Evolutionary conservation across 2,888 invertebrate genomes (phyloP), one percentile per base, ranked within the genome.

Genomic region (Drosophila flavopinicola): DNA sequence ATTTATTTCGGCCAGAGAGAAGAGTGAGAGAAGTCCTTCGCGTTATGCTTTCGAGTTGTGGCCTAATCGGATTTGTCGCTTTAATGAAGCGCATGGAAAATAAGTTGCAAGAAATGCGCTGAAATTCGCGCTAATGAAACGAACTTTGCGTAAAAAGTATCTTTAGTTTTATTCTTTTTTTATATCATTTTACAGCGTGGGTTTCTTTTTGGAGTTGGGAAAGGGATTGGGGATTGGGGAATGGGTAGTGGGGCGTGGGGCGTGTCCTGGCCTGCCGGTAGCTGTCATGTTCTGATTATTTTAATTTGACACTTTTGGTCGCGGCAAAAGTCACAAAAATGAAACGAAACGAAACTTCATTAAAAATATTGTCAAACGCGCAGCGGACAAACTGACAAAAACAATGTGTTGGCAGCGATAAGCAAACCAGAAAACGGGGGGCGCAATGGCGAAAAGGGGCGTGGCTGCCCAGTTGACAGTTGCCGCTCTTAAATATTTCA

Each of bases 241-340:
- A 11, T 9, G 10, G 4, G 20, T 6, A 13, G 15, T 11, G 11
- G 24, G 23, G 9, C 17, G 11, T 27, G 24, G 38, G 61, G 69
- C 58, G 75, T 78, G 68, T 47, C 57, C 11, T 29, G 47, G 68
- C 76, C 68, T 72, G 77, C 85, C 87, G 86, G 85, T 85, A 85
- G 79, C 87, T 83, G 83, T 83, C 83, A 83, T 83, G 83, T 87
- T 83, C 83, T 87, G 83, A 83, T 83, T 83, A 83, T 85, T 87
- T 85, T 85, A 83, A 87, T 83, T 87, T 83, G 87, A 87, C 83
- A 83, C 83, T 87, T 75, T 69, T 69, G 61, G 78, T 75, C 64
- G 68, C 64, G 68, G 59, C 74, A 56, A 52, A 42, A 65, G 54
- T 45, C 47, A 60, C 15, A 27, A 49, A 53, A 33, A 32, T 30